These are phyloP conservation scores for Stigmatopora argus DNA, from an alignment of 2,113 vertebrate genomes.

Conservation along the genomic window DNA sequence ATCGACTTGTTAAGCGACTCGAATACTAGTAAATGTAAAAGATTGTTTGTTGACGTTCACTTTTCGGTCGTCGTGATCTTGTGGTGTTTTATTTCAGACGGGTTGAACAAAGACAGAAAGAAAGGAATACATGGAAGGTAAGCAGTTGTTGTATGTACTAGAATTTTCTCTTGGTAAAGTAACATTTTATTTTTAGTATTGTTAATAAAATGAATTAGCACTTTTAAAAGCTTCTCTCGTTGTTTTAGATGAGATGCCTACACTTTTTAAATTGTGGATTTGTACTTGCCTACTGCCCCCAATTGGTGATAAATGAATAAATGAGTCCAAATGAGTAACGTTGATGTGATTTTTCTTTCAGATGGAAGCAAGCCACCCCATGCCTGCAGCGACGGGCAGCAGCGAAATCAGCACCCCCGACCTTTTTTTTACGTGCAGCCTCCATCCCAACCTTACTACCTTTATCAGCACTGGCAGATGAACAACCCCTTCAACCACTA, in stretches of 20 bases:
- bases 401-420: constrained; percentile 53
- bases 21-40: neutral
- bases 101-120: constrained; percentile 18
- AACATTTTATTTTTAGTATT: neutral
- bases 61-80: constrained; percentile 10
- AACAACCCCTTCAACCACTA: constrained; percentile 62
- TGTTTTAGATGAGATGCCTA: too few relatives aligned
- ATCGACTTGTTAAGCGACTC: constrained; percentile 2
- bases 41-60: constrained; percentile 20
- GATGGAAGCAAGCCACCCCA: constrained; percentile 54
- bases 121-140: constrained; percentile 61
- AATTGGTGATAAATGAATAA: neutral
- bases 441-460: constrained; percentile 65
- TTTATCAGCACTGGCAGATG: constrained; percentile 66
- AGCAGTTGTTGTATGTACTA: constrained; percentile 2
- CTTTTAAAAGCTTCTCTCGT: neutral
- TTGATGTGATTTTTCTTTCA: constrained; percentile 10
- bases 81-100: constrained; percentile 41
- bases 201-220: too few relatives aligned
- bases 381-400: constrained; percentile 47
- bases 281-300: too few relatives aligned
- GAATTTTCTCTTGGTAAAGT: neutral
- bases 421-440: constrained; percentile 75
- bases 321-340: neutral
- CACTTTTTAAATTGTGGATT: too few relatives aligned